Evolutionary conservation across 2,888 invertebrate species (phyloP), one percentile per base, ranked within the genome.

Genomic region (Xylophagus ater): DNA sequence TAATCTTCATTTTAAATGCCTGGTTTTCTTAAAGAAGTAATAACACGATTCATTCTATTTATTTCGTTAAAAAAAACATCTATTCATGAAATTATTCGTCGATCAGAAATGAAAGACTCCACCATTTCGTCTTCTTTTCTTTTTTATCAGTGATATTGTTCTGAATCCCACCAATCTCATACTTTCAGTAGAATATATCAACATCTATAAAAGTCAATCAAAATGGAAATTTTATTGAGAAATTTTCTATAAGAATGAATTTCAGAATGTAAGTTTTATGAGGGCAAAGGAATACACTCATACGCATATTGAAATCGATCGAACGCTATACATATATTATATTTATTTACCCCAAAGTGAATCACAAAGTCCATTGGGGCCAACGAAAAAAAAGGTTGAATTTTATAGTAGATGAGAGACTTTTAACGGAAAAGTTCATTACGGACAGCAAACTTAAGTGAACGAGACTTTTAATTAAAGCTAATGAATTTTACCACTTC

Each of bases 391-490:
- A 18, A 9, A 7, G 17, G 12, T n/a, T 15, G 17, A n/a, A 25
- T 8, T 15, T 17, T 12, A 9, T 8, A 31, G 2, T 17, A 17
- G 17, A 17, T 8, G 32, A 28, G 6, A 17, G 37, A 19, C 31
- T 24, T 42, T 41, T 44, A 44, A 44, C 41, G 44, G 44, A 44
- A 44, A 44, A 44, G 44, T 44, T 44, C 44, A 44, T 44, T 44
- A 44, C 41, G 37, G 38, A 32, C 41, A 34, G 39, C 36, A 44
- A 43, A 41, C 41, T 41, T 41, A 36, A 44, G 38, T 41, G 31
- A 41, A 41, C 34, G 13, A 41, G 44, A 44, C 44, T 41, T 44
- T 44, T 44, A 44, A 44, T 44, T 44, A 44, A 44, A 35, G 41
- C 44, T 44, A 44, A 44, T 44, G 44, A 41, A 44, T 44, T 44